These are phyloP conservation scores for Etheostoma perlongum DNA, from an alignment of 2,797 vertebrate genomes.

Conservation along the genomic window DNA sequence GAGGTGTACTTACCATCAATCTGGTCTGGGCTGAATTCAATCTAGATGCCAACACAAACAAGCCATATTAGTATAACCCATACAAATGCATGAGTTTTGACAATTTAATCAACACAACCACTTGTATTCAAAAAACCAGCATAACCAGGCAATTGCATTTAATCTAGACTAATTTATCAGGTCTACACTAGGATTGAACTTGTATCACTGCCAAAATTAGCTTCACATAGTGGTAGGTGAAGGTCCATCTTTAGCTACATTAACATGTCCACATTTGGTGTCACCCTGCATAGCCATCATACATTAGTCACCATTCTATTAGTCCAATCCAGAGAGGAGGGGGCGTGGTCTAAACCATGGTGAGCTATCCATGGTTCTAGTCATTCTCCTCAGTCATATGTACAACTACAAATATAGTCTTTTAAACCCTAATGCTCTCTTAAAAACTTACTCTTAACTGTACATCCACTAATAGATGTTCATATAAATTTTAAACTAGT, in stretches of 20 bases:
- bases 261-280: slow-evolving; percentile 85
- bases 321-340: slow-evolving; percentile 61
- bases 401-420: background rate
- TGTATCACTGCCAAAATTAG: slow-evolving; percentile 74
- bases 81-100: slow-evolving; percentile 21
- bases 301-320: slow-evolving; percentile 24
- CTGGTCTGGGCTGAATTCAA: slow-evolving; percentile 85
- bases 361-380: slow-evolving; percentile 80
- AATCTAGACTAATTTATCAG: slow-evolving; percentile 44
- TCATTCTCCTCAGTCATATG: slow-evolving; percentile 13
- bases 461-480: background rate
- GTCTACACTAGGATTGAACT: slow-evolving; percentile 40
- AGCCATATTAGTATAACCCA: slow-evolving; percentile 51
- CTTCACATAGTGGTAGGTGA: slow-evolving; percentile 41
- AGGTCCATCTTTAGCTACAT: slow-evolving; percentile 84
- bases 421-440: slow-evolving; percentile 3
- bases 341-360: slow-evolving; percentile 64
- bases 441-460: background rate
- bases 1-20: slow-evolving; percentile 80
- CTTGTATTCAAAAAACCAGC: slow-evolving; percentile 1
- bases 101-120: slow-evolving; percentile 4
- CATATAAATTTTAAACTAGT: background rate
- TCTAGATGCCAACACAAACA: slow-evolving; percentile 72
- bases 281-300: slow-evolving; percentile 46
- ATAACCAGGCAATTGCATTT: background rate